Conservation (phyloP, 2,113 vertebrate species). For the Accipiter cooperii region DNA sequence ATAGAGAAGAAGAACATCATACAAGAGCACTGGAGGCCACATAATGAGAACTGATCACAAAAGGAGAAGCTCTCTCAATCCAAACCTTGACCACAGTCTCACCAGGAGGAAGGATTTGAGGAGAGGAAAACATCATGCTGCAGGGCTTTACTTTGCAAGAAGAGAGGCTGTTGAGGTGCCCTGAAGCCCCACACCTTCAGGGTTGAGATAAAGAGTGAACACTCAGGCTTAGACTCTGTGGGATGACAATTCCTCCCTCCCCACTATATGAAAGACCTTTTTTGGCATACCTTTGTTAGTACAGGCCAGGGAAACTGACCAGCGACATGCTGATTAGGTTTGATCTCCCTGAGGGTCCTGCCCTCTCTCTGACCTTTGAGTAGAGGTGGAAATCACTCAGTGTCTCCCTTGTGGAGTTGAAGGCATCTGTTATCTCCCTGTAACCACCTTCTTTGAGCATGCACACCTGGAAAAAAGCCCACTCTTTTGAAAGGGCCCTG, state of each 20-base stretch:
- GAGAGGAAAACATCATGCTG: not conserved
- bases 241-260: not conserved
- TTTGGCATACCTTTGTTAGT: not conserved
- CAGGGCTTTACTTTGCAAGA: not conserved
- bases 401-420: accelerated
- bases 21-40: conserved; percentile 13
- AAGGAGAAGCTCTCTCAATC: not conserved
- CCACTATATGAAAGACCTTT: not conserved
- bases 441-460: accelerated
- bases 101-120: not conserved
- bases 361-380: not conserved
- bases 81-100: not conserved
- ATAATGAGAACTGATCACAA: not conserved
- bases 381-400: not conserved
- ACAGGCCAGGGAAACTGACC: not conserved
- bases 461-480: accelerated
- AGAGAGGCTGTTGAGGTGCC: not conserved
- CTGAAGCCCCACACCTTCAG: not conserved
- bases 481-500: not conserved
- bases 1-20: conserved; percentile 20
- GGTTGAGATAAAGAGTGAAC: not conserved
- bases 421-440: not conserved
- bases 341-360: not conserved
- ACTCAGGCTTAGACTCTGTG: not conserved
- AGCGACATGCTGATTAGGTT: not conserved